phyloP scores from a whole-genome alignment of 2,113 vertebrate species.

The Hippocampus zosterae region DNA sequence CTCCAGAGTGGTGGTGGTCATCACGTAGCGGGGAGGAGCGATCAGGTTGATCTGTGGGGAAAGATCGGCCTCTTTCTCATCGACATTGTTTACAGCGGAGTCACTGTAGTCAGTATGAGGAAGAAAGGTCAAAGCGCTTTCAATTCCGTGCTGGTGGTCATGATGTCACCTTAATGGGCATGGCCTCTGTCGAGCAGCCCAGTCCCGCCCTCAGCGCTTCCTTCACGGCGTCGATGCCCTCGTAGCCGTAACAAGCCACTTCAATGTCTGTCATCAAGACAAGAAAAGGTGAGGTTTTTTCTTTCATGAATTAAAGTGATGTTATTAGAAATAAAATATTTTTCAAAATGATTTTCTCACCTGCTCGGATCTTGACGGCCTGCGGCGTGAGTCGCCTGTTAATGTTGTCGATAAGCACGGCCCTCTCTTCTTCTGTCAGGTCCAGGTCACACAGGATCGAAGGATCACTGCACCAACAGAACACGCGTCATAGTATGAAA shows the following conservation, averaged over 20 bases:
- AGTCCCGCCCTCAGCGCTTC: conserved; percentile 92
- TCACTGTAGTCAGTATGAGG: background rate
- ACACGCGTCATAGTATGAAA: background rate
- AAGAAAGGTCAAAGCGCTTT: too few relatives aligned
- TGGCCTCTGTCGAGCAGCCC: conserved; percentile 90
- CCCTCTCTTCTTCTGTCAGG: conserved; percentile 88
- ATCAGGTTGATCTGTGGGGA: conserved; percentile 89
- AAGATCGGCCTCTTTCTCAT: background rate
- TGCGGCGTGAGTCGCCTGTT: conserved; percentile 96
- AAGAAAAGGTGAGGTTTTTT: too few relatives aligned
- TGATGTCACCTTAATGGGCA: conserved; percentile 92
- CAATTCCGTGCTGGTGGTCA: too few relatives aligned
- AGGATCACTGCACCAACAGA: conserved; percentile 76
- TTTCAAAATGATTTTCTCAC: conserved; percentile 46
- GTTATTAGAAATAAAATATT: background rate
- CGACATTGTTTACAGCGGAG: background rate
- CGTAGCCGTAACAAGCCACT: conserved; percentile 96
- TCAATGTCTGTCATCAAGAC: conserved; percentile 83
- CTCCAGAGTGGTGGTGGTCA: conserved; percentile 97
- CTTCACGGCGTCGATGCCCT: conserved; percentile 97
- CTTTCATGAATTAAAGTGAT: background rate
- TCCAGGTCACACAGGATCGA: conserved; percentile 90
- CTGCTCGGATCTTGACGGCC: conserved; percentile 97
- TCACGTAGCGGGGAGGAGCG: conserved; percentile 96
- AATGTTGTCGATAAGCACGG: conserved; percentile 92